A percentile compares a stretch with the other conserved stretches of the same genome.
phyloP scores from a whole-genome alignment of 1,140 invertebrate genomes.

The Drosophila nasuta region DNA sequence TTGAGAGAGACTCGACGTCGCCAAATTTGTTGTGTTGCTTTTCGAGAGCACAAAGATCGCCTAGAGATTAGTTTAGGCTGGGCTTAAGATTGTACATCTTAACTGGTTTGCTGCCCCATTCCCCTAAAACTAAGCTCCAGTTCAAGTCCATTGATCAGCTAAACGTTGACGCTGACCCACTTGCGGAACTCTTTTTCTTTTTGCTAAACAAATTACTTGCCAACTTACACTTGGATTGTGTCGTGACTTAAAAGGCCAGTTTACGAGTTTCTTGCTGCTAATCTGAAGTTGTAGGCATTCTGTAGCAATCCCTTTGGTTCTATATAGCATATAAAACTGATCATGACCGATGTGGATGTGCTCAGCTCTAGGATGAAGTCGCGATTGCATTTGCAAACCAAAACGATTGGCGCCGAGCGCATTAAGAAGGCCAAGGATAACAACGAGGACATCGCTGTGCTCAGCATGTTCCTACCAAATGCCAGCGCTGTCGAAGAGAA shows the following conservation, averaged over 20 bases:
- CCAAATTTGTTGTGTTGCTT: constrained; percentile 61
- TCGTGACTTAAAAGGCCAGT: constrained; percentile 66
- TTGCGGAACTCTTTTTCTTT: constrained; percentile 8
- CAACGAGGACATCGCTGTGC: constrained; percentile 93
- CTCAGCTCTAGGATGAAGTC: constrained; percentile 91
- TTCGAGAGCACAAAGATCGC: constrained; percentile 17
- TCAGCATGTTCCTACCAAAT: constrained; percentile 92
- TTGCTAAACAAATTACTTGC: not conserved
- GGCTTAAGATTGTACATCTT: constrained; percentile 24
- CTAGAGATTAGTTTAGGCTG: constrained; percentile 38
- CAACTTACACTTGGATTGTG: constrained; percentile 18
- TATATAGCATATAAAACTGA: constrained; percentile 5
- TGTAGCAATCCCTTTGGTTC: not conserved
- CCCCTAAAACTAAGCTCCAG: constrained; percentile 23
- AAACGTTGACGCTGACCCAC: constrained; percentile 54
- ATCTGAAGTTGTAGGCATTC: not conserved
- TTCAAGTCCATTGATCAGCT: constrained; percentile 34
- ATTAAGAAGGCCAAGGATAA: constrained; percentile 91
- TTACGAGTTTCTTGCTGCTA: constrained; percentile 30
- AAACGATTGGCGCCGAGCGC: constrained; percentile 91
- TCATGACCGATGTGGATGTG: constrained; percentile 90
- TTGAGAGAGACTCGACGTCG: constrained; percentile 65
- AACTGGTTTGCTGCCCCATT: constrained; percentile 39
- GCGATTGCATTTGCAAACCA: constrained; percentile 89
- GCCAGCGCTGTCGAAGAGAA: constrained; percentile 89